These are phyloP conservation scores for Eupeodes luniger DNA, from an alignment of 2,888 invertebrate genomes.

Conservation along the genomic window DNA sequence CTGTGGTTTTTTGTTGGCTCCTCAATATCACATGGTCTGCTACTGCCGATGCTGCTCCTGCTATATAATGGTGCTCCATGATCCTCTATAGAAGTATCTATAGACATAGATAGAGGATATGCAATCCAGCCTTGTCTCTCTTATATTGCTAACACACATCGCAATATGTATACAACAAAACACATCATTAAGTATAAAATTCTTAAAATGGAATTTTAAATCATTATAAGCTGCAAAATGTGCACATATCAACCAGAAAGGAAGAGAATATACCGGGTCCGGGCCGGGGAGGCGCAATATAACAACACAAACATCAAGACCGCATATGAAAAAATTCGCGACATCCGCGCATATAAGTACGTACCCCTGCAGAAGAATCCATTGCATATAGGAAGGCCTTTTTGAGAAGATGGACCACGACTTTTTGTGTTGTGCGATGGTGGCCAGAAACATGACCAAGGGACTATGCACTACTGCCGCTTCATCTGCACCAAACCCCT, in stretches of 20 bases:
- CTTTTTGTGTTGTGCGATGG: slow-evolving; percentile 7
- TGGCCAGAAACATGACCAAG: slow-evolving; percentile 31
- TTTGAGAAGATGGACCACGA: slow-evolving; percentile 68
- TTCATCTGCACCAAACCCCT: neutral
- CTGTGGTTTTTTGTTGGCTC: slow-evolving; percentile 41
- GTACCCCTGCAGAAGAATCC: neutral
- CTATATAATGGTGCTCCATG: neutral
- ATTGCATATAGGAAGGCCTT: slow-evolving; percentile 52
- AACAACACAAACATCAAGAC: slow-evolving; percentile 32
- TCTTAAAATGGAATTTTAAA: slow-evolving; percentile 85
- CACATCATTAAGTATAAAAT: slow-evolving; percentile 85
- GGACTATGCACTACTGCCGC: neutral
- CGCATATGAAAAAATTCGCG: slow-evolving; percentile 45
- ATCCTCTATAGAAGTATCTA: slow-evolving; percentile 6
- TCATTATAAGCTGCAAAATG: slow-evolving; percentile 79
- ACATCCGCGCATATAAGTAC: slow-evolving; percentile 57
- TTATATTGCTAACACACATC: slow-evolving; percentile 65
- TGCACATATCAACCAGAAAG: slow-evolving; percentile 49
- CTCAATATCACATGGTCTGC: neutral
- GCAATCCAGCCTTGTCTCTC: slow-evolving; percentile 52
- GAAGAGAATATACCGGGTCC: slow-evolving; percentile 52
- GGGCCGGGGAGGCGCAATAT: neutral
- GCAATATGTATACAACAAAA: slow-evolving; percentile 83
- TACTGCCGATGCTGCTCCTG: neutral
- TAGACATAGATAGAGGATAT: neutral